These are phyloP conservation scores for Sphaerolaimus hirsutus DNA, from an alignment of 2,888 invertebrate genomes.

Conservation along the genomic window DNA sequence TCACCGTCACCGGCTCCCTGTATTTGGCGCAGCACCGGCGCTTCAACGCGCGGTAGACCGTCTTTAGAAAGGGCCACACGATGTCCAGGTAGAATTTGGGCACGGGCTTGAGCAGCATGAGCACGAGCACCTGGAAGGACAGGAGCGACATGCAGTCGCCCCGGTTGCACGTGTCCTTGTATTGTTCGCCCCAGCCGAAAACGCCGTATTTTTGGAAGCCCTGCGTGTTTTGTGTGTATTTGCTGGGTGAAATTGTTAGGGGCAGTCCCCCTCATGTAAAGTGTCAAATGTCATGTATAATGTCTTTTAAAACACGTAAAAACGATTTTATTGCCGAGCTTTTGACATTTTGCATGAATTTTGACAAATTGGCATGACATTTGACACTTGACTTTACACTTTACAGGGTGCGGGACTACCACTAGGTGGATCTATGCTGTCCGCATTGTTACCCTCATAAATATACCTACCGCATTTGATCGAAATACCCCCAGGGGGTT, in stretches of 20 bases:
- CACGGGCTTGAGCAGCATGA: slow-evolving; percentile 30
- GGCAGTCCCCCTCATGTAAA: not conserved
- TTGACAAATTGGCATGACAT: too few species aligned
- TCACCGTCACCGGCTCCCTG: not conserved
- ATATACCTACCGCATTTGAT: too few species aligned
- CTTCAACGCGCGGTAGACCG: slow-evolving; percentile 6
- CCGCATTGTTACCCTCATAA: too few species aligned
- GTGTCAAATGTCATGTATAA: too few species aligned
- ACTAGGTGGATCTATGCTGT: too few species aligned
- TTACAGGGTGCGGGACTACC: too few species aligned
- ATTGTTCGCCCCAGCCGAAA: slow-evolving; percentile 24
- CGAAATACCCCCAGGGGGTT: too few species aligned
- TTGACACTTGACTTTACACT: too few species aligned
- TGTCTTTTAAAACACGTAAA: too few species aligned
- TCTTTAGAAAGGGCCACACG: slow-evolving; percentile 24
- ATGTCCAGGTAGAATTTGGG: slow-evolving; percentile 30
- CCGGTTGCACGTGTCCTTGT: slow-evolving; percentile 25
- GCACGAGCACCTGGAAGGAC: slow-evolving; percentile 30
- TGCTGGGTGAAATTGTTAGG: too few species aligned
- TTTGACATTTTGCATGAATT: too few species aligned
- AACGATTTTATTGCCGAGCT: too few species aligned
- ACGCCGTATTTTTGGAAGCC: slow-evolving; percentile 13
- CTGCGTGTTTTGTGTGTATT: slow-evolving; percentile 6
- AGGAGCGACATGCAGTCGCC: slow-evolving; percentile 30
- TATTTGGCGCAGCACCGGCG: not conserved